Evolutionary conservation across 2,113 vertebrate genomes (phyloP), one percentile per base, ranked within the genome.

Genomic region (Aspiorhynchus laticeps): DNA sequence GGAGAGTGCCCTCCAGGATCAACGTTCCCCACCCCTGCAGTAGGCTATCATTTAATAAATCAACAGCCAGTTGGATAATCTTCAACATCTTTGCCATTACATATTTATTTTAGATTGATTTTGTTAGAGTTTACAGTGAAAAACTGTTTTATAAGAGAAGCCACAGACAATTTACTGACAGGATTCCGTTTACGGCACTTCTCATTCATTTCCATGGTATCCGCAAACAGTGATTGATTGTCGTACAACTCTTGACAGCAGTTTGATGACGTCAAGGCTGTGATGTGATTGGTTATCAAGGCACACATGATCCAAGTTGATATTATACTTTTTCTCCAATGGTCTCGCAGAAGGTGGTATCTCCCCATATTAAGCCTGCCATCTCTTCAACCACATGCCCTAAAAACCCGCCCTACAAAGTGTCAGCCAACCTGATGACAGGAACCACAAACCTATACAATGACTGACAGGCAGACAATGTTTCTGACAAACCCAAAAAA

Each of bases 391-490:
- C 33, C 31, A 21, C 19, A 9, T 21, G 1, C 31, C 8, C 33
- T 21, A 9, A 71, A 69, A 71, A 19, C 17, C 65, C 15, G 7
- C 67, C 67, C 19, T 10, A 71, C 33, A 21, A 36, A 21, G 33
- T 65, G 67, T 36, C 33, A 5, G 33, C 3, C 17, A 73, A 73
- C 33, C 33, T 73, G 33, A 38, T 38, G 69, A 19, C 9, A 21
- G 69, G 17, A 73, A 73, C 21, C 24, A 28, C 11, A 46, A 76
- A 76, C 41, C 14, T 76, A 14, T 7, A 76, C 41, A 76, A 26
- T 14, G 74, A 48, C 9, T 77, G 75, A 28, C 75, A 77, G 41
- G 43, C 43, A 77, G 75, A 77, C n/a, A 77, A 51, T 77, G 43
- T 48, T 77, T 48, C n/a, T 24, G 69, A 73, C 19, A n/a, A 73